Evolutionary conservation across 2,797 vertebrate species (phyloP).

Genomic region (Antennarius maculatus): DNA sequence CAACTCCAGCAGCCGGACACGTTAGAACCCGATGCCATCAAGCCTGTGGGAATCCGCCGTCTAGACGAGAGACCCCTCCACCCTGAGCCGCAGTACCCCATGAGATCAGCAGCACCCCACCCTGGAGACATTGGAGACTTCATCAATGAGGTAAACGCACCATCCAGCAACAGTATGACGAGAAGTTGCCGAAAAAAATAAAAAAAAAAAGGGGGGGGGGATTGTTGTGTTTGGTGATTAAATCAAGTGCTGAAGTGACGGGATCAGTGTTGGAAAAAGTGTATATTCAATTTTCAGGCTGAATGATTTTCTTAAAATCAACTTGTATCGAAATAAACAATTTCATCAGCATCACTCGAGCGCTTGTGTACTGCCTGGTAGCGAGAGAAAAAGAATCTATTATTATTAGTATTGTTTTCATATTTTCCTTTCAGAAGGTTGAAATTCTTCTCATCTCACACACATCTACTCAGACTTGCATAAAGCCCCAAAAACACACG

Average conservation of each 20-base stretch:
- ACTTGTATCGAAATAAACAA: slow-evolving; percentile 58
- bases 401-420: slow-evolving; percentile 51
- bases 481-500: slow-evolving; percentile 44
- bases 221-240: slow-evolving; percentile 15
- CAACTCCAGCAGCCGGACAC: slow-evolving; percentile 98
- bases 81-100: slow-evolving; percentile 95
- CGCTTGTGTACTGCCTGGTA: not conserved
- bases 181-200: not conserved
- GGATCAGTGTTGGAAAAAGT: slow-evolving; percentile 28
- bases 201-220: slow-evolving; percentile 9
- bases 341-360: slow-evolving; percentile 40
- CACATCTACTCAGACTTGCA: slow-evolving; percentile 40
- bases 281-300: slow-evolving; percentile 61
- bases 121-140: slow-evolving; percentile 99
- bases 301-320: slow-evolving; percentile 47
- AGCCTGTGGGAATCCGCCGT: slow-evolving; percentile 93
- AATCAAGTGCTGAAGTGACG: slow-evolving; percentile 38
- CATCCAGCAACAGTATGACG: not conserved
- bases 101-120: slow-evolving; percentile 95
- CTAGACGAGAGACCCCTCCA: slow-evolving; percentile 96
- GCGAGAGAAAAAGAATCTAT: slow-evolving; percentile 8
- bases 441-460: slow-evolving; percentile 47
- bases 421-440: slow-evolving; percentile 39
- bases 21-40: slow-evolving; percentile 92
- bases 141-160: slow-evolving; percentile 92